Conservation (phyloP, 2,113 vertebrate genomes). For the Dendrocopos noguchii region DNA sequence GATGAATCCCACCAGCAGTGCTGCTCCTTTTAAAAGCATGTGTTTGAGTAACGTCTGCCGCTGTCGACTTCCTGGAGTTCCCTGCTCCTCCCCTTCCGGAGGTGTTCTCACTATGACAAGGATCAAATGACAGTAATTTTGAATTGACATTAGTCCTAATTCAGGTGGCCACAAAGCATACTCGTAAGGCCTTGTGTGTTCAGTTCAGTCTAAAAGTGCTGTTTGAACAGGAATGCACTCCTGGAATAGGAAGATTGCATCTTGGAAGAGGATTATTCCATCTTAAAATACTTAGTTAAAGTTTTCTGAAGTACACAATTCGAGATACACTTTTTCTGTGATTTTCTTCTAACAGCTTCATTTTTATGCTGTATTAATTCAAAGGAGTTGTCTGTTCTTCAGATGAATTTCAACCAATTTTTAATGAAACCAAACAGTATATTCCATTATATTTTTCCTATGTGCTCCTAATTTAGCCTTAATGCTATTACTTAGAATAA, state of each 20-base stretch:
- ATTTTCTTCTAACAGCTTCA: not conserved
- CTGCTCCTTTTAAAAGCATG: not conserved
- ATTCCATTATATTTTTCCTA: not conserved
- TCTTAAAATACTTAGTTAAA: not conserved
- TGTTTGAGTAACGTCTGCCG: not conserved
- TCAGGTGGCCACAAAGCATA: not conserved
- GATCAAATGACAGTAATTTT: not conserved
- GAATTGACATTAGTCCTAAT: not conserved
- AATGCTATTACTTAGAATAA: not conserved
- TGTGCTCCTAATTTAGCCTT: not conserved
- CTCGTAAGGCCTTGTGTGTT: not conserved
- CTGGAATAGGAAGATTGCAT: not conserved
- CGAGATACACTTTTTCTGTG: not conserved
- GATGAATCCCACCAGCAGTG: not conserved
- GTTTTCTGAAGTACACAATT: not conserved
- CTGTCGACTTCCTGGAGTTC: not conserved
- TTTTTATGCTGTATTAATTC: not conserved
- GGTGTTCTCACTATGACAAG: not conserved
- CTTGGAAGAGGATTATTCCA: not conserved
- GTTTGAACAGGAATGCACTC: not conserved
- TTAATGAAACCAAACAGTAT: not conserved
- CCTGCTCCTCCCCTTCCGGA: not conserved
- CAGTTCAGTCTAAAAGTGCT: not conserved
- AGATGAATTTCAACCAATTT: not conserved
- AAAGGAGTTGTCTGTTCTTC: not conserved